Conservation (phyloP, 2,113 vertebrate genomes). For the Fulica atra region DNA sequence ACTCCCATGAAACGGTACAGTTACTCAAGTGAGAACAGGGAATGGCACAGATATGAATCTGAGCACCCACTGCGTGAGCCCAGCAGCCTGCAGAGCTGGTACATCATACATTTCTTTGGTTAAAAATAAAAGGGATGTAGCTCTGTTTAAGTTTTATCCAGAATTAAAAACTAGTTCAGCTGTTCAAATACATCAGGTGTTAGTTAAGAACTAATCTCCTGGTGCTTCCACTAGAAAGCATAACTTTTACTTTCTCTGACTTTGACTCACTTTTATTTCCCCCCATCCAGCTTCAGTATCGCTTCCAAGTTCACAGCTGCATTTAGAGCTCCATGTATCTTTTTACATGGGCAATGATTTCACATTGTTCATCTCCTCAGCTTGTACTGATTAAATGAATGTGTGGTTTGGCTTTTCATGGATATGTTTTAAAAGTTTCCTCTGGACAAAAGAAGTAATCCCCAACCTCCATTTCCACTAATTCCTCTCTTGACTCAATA, state of each 20-base stretch:
- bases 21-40: neutral
- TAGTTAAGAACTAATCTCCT: neutral
- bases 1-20: neutral
- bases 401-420: slow-evolving; percentile 19
- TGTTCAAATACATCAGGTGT: neutral
- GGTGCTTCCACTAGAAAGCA: neutral
- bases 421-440: neutral
- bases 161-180: neutral
- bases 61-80: neutral
- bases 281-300: neutral
- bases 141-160: neutral
- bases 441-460: slow-evolving; percentile 36
- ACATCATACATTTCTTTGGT: neutral
- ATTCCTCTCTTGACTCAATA: slow-evolving; percentile 2
- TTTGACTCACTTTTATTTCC: neutral
- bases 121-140: neutral
- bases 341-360: neutral
- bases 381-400: slow-evolving; percentile 24
- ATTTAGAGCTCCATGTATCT: neutral
- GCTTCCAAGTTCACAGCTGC: slow-evolving; percentile 25
- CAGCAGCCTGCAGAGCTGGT: neutral
- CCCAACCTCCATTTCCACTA: slow-evolving; percentile 28
- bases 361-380: slow-evolving; percentile 28
- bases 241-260: neutral
- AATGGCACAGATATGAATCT: neutral